Evolutionary conservation across 2,113 vertebrate species (phyloP).

Genomic region (Laticauda colubrina): DNA sequence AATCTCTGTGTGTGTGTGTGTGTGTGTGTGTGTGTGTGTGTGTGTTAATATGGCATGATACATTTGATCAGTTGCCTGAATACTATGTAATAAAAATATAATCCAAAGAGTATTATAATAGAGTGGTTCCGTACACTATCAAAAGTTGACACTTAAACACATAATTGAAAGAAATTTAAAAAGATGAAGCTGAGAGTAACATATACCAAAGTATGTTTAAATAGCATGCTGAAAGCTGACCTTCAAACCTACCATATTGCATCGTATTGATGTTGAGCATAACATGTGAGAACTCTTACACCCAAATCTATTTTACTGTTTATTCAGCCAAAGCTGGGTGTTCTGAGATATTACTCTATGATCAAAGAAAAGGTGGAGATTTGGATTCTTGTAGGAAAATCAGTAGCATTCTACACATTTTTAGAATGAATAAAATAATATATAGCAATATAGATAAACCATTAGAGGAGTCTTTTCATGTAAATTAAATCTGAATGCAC

Average conservation of each 20-base stretch:
- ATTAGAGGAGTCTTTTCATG: background rate
- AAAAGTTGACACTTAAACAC: constrained; percentile 2
- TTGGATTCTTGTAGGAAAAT: background rate
- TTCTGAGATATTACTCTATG: background rate
- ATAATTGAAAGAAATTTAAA: background rate
- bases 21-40: background rate
- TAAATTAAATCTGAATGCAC: background rate
- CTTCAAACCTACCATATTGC: background rate
- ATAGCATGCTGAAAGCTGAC: background rate
- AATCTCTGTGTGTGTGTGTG: background rate
- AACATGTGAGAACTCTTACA: background rate
- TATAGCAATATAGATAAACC: background rate
- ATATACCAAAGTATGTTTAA: background rate
- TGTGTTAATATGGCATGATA: rapidly evolving
- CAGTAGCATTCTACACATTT: background rate
- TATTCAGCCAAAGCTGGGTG: background rate
- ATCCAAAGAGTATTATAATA: constrained; percentile 12
- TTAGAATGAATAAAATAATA: background rate
- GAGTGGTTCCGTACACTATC: background rate
- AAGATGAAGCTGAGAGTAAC: background rate
- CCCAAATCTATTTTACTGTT: background rate
- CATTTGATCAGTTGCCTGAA: constrained; percentile 4
- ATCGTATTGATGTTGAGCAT: background rate
- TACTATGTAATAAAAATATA: constrained; percentile 3
- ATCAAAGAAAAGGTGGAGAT: background rate